Evolutionary conservation across 2,888 invertebrate species (phyloP).

Genomic region (Leptinotarsa juncta): DNA sequence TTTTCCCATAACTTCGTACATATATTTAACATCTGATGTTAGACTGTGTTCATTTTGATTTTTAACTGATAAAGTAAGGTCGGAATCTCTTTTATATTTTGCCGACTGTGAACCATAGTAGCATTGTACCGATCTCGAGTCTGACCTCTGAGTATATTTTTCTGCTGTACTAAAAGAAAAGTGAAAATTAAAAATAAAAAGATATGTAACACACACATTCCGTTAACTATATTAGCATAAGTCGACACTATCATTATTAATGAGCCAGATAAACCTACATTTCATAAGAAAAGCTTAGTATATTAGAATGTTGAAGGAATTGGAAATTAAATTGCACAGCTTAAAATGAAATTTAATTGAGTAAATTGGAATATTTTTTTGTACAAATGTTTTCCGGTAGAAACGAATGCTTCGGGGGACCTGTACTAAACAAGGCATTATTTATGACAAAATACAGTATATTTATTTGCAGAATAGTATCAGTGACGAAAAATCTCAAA

Average conservation of each 20-base stretch:
- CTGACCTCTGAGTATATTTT: slow-evolving; percentile 41
- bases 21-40: slow-evolving; percentile 60
- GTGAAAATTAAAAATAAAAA: neutral
- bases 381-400: no score
- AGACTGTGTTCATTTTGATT: slow-evolving; percentile 38
- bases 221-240: neutral
- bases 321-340: no score
- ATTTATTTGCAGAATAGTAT: no score
- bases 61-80: slow-evolving; percentile 32
- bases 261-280: neutral
- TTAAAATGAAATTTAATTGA: no score
- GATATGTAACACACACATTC: no score
- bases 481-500: no score
- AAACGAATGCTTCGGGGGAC: no score
- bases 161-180: slow-evolving; percentile 33
- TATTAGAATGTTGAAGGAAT: no score
- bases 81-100: slow-evolving; percentile 38
- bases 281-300: slow-evolving; percentile 3
- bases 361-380: no score
- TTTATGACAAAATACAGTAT: no score
- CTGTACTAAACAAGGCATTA: no score
- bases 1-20: slow-evolving; percentile 68
- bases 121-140: slow-evolving; percentile 42
- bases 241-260: no score
- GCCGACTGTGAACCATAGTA: slow-evolving; percentile 38